Evolutionary conservation across 1,140 invertebrate genomes (phyloP).

Genomic region (Leptonema lineaticorne): DNA sequence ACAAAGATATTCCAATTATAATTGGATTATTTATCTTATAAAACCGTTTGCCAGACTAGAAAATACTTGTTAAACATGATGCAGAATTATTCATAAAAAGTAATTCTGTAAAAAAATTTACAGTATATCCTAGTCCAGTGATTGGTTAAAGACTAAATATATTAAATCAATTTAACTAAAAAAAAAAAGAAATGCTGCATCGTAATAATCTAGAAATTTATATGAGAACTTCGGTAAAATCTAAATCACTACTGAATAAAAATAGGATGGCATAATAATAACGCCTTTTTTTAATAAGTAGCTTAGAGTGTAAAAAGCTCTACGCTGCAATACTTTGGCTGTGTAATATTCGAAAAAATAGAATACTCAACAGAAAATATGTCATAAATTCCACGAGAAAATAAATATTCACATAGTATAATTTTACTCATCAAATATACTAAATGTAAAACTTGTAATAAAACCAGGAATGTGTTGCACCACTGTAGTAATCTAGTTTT

Average conservation of each 20-base stretch:
- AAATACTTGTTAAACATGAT: too few relatives aligned
- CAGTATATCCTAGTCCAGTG: too few relatives aligned
- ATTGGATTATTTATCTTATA: too few relatives aligned
- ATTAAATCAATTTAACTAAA: constrained; percentile 18
- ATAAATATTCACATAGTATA: too few relatives aligned
- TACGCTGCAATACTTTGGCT: constrained; percentile 39
- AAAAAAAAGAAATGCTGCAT: constrained; percentile 13
- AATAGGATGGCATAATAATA: constrained; percentile 40
- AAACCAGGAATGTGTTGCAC: constrained; percentile 24
- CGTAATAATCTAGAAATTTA: neutral
- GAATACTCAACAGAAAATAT: constrained; percentile 24
- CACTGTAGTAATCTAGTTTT: neutral
- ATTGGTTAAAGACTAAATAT: too few relatives aligned
- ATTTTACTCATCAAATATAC: neutral
- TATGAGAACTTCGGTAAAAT: constrained; percentile 5
- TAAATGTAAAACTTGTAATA: neutral
- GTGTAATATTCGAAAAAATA: constrained; percentile 33
- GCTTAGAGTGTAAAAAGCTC: constrained; percentile 41
- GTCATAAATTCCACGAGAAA: constrained; percentile 9
- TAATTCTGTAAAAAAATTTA: too few relatives aligned
- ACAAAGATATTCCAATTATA: constrained; percentile 6
- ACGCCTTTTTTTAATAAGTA: constrained; percentile 35
- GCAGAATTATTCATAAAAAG: too few relatives aligned
- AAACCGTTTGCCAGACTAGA: too few relatives aligned
- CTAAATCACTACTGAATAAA: constrained; percentile 34